phyloP scores from a whole-genome alignment of 2,797 vertebrate species.

The Cygnus olor region DNA sequence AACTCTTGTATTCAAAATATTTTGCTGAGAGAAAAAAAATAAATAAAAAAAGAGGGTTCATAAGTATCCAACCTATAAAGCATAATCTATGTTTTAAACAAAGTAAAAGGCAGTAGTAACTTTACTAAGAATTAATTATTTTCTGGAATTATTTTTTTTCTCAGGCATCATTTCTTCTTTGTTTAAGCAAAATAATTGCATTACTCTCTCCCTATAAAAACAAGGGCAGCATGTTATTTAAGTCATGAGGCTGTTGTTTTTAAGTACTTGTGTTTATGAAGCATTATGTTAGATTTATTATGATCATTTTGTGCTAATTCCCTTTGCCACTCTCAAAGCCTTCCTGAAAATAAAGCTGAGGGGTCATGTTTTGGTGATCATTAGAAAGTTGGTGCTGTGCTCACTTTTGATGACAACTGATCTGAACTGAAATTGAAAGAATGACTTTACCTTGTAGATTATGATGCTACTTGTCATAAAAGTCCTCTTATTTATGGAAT shows the following conservation, averaged over 20 bases:
- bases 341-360: not conserved
- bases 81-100: not conserved
- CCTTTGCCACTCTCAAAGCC: not conserved
- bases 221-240: not conserved
- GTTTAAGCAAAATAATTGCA: not conserved
- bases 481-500: not conserved
- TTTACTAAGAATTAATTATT: not conserved
- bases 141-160: not conserved
- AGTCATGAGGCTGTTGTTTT: not conserved
- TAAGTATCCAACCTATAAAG: not conserved
- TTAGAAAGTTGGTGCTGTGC: not conserved
- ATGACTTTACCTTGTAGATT: not conserved
- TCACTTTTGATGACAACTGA: not conserved
- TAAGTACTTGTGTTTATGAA: not conserved
- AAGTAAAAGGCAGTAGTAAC: not conserved
- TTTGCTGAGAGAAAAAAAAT: not conserved
- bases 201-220: not conserved
- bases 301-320: not conserved
- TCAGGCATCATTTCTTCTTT: not conserved
- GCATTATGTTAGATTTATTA: not conserved
- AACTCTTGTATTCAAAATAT: not conserved
- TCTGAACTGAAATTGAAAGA: not conserved
- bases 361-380: not conserved
- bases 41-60: not conserved
- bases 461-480: not conserved